phyloP scores from a whole-genome alignment of 2,888 invertebrate genomes.

The Drosophila macrospina region DNA sequence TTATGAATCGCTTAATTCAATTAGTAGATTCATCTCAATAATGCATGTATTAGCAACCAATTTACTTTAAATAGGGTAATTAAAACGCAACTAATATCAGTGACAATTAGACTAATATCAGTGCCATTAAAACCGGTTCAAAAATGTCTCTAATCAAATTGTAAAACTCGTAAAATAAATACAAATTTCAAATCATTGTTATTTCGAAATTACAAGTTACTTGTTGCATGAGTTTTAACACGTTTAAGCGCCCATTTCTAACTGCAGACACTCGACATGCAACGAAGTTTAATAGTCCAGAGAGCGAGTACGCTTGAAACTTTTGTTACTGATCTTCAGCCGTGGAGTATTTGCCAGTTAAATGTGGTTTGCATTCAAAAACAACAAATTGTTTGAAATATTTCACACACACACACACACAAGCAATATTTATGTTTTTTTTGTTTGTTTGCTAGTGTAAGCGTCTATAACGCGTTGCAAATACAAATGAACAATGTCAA shows the following conservation, averaged over 20 bases:
- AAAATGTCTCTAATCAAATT: background rate
- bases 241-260: no score
- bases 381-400: constrained; percentile 5
- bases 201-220: no score
- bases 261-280: no score
- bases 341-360: constrained; percentile 5
- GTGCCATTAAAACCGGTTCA: background rate
- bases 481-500: constrained; percentile 23
- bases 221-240: no score
- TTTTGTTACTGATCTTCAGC: constrained; percentile 7
- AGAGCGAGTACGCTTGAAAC: background rate
- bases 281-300: no score
- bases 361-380: constrained; percentile 12
- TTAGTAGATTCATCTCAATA: constrained; percentile 5
- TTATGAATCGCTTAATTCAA: constrained; percentile 8
- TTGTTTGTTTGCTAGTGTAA: background rate
- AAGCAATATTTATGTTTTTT: background rate
- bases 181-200: no score
- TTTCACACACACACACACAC: background rate
- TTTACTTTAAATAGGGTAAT: constrained; percentile 10
- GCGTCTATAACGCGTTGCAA: background rate
- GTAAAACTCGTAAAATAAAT: no score
- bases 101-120: background rate
- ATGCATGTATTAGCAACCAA: background rate
- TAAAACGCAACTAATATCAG: background rate